Conservation (phyloP, 2,113 vertebrate genomes). For the Taurulus bubalis region DNA sequence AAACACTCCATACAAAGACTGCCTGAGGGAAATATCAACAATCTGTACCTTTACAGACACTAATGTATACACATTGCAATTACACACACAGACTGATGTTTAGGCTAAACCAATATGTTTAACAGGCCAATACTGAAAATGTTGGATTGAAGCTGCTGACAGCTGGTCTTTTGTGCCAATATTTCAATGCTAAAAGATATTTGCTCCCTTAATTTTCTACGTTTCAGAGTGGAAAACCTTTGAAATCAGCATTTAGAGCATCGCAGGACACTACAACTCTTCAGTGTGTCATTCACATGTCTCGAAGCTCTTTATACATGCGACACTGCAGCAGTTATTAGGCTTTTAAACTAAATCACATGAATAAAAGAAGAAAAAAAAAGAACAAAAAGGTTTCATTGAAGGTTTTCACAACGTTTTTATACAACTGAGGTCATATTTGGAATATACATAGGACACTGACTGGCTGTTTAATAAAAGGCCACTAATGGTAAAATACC, state of each 20-base stretch:
- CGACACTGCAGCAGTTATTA: background rate
- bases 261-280: slow-evolving; percentile 18
- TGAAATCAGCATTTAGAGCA: slow-evolving; percentile 27
- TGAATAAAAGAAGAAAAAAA: background rate
- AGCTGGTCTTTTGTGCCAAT: slow-evolving; percentile 51
- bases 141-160: slow-evolving; percentile 41
- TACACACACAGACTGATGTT: slow-evolving; percentile 27
- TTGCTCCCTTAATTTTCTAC: slow-evolving; percentile 51
- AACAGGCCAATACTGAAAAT: slow-evolving; percentile 2
- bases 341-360: slow-evolving; percentile 32
- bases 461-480: slow-evolving; percentile 5
- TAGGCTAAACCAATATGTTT: slow-evolving; percentile 33
- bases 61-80: slow-evolving; percentile 8
- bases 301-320: slow-evolving; percentile 29
- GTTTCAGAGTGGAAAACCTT: slow-evolving; percentile 30
- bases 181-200: slow-evolving; percentile 40
- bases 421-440: slow-evolving; percentile 25
- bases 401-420: slow-evolving; percentile 44
- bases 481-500: slow-evolving; percentile 27
- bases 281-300: slow-evolving; percentile 7
- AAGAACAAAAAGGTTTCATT: background rate
- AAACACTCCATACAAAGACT: slow-evolving; percentile 34
- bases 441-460: background rate
- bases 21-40: slow-evolving; percentile 41
- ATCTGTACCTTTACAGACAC: slow-evolving; percentile 28